phyloP scores from a whole-genome alignment of 2,888 invertebrate species.

The Lapara coniferarum region DNA sequence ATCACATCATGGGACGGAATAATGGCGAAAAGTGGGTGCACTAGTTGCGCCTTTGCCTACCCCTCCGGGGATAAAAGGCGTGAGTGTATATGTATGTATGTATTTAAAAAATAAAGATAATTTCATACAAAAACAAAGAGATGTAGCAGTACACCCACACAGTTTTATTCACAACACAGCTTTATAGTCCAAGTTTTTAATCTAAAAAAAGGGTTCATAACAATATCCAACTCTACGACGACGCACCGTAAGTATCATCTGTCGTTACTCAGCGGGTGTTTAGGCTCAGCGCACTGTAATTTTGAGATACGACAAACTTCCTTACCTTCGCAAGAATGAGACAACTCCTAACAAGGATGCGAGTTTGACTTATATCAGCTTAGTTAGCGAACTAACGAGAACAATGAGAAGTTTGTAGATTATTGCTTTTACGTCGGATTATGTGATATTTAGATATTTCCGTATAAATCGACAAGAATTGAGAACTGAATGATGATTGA shows the following conservation, averaged over 20 bases:
- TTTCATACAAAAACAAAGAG: too few species aligned
- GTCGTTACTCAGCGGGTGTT: neutral
- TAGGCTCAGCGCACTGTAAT: neutral
- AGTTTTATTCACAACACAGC: too few species aligned
- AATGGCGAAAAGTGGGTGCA: too few species aligned
- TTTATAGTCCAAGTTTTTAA: neutral
- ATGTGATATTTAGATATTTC: too few species aligned
- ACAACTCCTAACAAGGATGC: neutral
- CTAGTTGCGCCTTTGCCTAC: too few species aligned
- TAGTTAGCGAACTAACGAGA: slow-evolving; percentile 1
- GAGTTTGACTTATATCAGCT: neutral
- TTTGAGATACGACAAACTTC: neutral
- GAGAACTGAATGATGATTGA: too few species aligned
- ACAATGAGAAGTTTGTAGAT: neutral
- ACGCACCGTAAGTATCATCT: neutral
- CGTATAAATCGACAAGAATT: too few species aligned
- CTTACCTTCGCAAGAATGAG: neutral
- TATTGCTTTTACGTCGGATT: neutral
- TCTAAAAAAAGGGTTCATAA: neutral
- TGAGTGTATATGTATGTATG: too few species aligned
- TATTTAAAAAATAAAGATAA: too few species aligned
- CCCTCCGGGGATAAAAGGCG: too few species aligned
- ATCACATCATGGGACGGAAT: too few species aligned
- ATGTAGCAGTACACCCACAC: too few species aligned
- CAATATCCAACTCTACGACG: neutral